Evolutionary conservation across 2,113 vertebrate genomes (phyloP).

Genomic region (Ophthalmolycus amberensis): DNA sequence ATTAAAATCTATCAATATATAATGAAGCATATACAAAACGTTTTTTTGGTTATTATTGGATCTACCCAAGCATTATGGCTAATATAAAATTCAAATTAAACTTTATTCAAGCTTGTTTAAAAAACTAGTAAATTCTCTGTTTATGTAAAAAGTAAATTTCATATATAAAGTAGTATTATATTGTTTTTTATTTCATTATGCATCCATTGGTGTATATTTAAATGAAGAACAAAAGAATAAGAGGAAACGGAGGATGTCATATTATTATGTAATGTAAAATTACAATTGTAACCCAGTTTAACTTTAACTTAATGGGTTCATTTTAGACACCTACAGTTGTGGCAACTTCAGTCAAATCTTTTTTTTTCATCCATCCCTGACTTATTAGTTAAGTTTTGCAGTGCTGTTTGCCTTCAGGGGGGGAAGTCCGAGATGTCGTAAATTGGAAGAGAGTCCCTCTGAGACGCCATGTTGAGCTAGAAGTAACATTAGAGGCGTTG

Average conservation of each 20-base stretch:
- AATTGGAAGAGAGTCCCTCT: too few relatives aligned
- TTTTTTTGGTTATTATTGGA: background rate
- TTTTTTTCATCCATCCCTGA: too few relatives aligned
- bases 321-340: too few relatives aligned
- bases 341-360: too few relatives aligned
- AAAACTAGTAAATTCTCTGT: background rate
- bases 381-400: too few relatives aligned
- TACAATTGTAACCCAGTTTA: background rate
- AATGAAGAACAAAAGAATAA: background rate
- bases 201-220: background rate
- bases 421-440: too few relatives aligned
- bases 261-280: background rate
- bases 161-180: background rate
- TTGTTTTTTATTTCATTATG: background rate
- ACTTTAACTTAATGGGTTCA: background rate
- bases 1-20: too few relatives aligned
- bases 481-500: too few relatives aligned
- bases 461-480: too few relatives aligned
- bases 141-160: background rate
- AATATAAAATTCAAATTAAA: background rate
- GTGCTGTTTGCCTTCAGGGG: too few relatives aligned
- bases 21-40: too few relatives aligned
- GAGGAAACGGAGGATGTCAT: background rate
- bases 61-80: background rate
- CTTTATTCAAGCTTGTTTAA: background rate